These are phyloP conservation scores for Matsumyia berberina DNA, from an alignment of 2,888 invertebrate species.

Conservation along the genomic window DNA sequence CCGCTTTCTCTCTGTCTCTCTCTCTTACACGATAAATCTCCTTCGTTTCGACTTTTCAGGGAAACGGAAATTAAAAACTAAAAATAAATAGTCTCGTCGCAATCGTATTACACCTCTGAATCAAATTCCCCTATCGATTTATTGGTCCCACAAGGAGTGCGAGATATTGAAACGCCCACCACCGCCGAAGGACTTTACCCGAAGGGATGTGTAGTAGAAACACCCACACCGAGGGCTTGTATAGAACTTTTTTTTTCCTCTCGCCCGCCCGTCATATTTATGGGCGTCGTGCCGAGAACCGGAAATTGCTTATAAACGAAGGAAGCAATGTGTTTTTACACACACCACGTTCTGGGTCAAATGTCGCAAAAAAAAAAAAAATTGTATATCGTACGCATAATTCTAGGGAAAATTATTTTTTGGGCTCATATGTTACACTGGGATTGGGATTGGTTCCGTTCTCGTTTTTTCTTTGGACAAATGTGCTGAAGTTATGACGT, in stretches of 20 bases:
- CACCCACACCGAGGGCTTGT: conserved; percentile 11
- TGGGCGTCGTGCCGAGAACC: conserved; percentile 72
- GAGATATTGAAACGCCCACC: conserved; percentile 49
- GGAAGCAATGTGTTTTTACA: conserved; percentile 72
- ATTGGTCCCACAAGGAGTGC: conserved; percentile 56
- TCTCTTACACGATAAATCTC: conserved; percentile 14
- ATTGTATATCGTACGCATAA: conserved; percentile 64
- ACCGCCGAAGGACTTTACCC: conserved; percentile 42
- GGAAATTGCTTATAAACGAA: conserved; percentile 76
- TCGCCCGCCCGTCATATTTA: conserved; percentile 45
- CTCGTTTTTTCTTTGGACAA: conserved; percentile 7
- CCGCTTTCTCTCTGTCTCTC: neutral
- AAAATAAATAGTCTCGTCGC: conserved; percentile 68
- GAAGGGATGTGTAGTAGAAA: conserved; percentile 44
- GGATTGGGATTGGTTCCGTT: conserved; percentile 52
- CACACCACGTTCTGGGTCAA: conserved; percentile 71
- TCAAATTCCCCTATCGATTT: conserved; percentile 61
- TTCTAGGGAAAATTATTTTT: conserved; percentile 60
- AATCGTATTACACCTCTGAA: conserved; percentile 65
- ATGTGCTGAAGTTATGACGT: conserved; percentile 55
- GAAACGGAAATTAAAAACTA: conserved; percentile 75
- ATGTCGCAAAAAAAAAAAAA: conserved; percentile 68
- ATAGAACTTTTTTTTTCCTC: conserved; percentile 27
- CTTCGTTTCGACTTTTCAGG: conserved; percentile 18
- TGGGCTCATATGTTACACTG: conserved; percentile 67